These are phyloP conservation scores for Ammodytes dubius DNA, from an alignment of 2,113 vertebrate genomes.

Conservation along the genomic window DNA sequence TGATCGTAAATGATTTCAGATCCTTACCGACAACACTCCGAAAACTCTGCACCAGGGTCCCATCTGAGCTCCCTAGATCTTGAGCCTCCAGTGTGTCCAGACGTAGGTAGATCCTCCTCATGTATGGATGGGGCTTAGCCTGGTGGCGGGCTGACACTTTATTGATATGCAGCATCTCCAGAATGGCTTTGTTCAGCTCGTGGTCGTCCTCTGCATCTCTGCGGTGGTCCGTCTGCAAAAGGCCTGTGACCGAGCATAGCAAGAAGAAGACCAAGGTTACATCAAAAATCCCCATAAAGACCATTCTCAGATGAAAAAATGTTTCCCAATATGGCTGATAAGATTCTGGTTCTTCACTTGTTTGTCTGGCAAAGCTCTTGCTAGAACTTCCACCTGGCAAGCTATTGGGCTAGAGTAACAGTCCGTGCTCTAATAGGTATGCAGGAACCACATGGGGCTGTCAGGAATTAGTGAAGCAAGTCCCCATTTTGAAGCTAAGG, in stretches of 20 bases:
- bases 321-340: background rate
- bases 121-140: conserved; percentile 82
- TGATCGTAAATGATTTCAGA: background rate
- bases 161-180: conserved; percentile 85
- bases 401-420: background rate
- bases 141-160: conserved; percentile 77
- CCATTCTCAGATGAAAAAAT: conserved; percentile 29
- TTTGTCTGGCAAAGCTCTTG: background rate
- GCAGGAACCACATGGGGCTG: conserved; percentile 73
- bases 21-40: conserved; percentile 75
- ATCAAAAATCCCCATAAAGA: background rate
- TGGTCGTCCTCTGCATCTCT: conserved; percentile 35
- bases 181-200: conserved; percentile 75
- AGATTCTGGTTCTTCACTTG: background rate
- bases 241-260: conserved; percentile 27
- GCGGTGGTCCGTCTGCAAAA: conserved; percentile 35
- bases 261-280: conserved; percentile 14
- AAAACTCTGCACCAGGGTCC: conserved; percentile 83
- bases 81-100: conserved; percentile 68
- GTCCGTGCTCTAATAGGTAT: conserved; percentile 74
- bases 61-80: conserved; percentile 70
- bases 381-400: conserved; percentile 11
- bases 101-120: conserved; percentile 79
- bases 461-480: conserved; percentile 74
- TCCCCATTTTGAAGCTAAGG: conserved; percentile 75